These are phyloP conservation scores for Hydropotes inermis DNA, from an alignment of 2,113 vertebrate genomes.

Conservation along the genomic window DNA sequence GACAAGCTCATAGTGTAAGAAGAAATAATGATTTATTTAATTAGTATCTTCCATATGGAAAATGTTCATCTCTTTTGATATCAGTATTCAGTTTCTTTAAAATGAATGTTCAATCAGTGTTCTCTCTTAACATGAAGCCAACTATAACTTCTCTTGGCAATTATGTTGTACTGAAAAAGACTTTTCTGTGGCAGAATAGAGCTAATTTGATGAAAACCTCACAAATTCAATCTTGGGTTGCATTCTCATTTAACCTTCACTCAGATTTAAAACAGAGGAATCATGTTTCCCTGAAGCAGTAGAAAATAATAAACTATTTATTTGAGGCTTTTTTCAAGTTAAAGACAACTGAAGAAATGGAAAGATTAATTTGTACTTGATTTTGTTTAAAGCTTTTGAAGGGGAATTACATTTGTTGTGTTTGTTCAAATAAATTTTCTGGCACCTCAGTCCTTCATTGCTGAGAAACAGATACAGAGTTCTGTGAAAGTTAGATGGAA, in stretches of 20 bases:
- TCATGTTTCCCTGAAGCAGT: constrained; percentile 53
- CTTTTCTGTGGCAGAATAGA: constrained; percentile 48
- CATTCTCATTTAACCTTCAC: constrained; percentile 53
- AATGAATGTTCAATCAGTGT: constrained; percentile 8
- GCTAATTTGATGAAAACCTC: constrained; percentile 65
- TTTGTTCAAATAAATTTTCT: constrained; percentile 26
- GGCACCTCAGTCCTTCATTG: constrained; percentile 9
- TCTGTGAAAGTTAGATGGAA: not conserved
- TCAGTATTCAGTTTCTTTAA: constrained; percentile 39
- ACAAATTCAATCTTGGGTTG: constrained; percentile 66
- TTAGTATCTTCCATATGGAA: constrained; percentile 44
- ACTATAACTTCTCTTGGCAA: constrained; percentile 48
- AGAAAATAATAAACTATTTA: constrained; percentile 55
- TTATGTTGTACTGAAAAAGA: constrained; percentile 40
- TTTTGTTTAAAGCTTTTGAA: constrained; percentile 61
- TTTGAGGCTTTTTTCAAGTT: constrained; percentile 26
- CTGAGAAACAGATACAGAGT: constrained; percentile 5
- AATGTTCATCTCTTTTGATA: constrained; percentile 52
- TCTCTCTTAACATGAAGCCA: not conserved
- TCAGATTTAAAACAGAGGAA: constrained; percentile 61
- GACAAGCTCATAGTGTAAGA: not conserved
- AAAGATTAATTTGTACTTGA: constrained; percentile 51
- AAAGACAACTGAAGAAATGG: constrained; percentile 8
- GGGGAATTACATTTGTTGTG: not conserved
- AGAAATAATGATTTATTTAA: constrained; percentile 45